Evolutionary conservation across 2,113 vertebrate species (phyloP).

Genomic region (Poeciliopsis prolifica): DNA sequence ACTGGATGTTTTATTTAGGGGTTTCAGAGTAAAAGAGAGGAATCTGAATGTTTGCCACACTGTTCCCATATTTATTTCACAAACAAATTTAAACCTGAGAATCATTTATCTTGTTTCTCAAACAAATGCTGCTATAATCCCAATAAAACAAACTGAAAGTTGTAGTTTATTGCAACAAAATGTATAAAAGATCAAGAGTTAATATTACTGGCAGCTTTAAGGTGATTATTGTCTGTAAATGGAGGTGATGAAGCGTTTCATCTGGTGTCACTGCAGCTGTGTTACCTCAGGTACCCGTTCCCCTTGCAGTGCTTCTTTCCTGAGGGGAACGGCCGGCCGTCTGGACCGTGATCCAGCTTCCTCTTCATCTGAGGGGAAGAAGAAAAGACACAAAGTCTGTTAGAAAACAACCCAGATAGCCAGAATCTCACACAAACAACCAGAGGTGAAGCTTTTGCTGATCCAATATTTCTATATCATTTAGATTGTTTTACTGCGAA

Average conservation of each 20-base stretch:
- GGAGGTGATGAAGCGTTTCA: too few species aligned
- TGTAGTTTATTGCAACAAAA: background rate
- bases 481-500: background rate
- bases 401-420: background rate
- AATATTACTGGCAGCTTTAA: too few species aligned
- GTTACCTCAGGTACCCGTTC: slow-evolving; percentile 90
- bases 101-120: background rate
- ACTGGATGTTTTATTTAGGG: too few species aligned
- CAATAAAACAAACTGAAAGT: background rate
- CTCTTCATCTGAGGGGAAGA: slow-evolving; percentile 91
- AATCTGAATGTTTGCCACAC: background rate
- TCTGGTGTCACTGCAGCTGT: background rate
- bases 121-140: background rate
- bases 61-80: too few species aligned
- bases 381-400: slow-evolving; percentile 33
- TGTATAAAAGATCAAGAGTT: background rate
- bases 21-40: too few species aligned
- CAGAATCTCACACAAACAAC: background rate
- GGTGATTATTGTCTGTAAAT: too few species aligned
- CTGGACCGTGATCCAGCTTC: slow-evolving; percentile 98
- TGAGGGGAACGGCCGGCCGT: slow-evolving; percentile 95
- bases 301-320: slow-evolving; percentile 99
- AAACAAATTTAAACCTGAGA: too few species aligned
- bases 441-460: background rate
- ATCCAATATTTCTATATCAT: background rate